Percentiles rank a stretch among this genome's conserved stretches.
Conservation (phyloP, 2,888 invertebrate species). For the Lasioglossum pauxillum region DNA sequence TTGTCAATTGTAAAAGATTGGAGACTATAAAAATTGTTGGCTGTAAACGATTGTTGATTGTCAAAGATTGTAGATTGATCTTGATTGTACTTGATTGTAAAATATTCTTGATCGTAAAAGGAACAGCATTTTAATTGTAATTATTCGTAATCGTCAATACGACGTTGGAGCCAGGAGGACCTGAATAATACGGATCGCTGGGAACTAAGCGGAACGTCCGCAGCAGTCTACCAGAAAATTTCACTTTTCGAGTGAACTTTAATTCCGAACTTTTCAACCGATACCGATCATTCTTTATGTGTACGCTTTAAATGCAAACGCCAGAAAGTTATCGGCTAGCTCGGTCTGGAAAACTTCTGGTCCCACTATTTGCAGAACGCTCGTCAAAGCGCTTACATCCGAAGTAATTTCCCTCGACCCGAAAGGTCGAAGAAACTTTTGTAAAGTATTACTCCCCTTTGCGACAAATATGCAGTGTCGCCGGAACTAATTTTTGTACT, state of each 20-base stretch:
- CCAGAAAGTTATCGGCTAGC: conserved; percentile 38
- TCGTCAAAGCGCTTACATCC: conserved; percentile 30
- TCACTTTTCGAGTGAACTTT: not conserved
- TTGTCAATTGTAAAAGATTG: too few species aligned
- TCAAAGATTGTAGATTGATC: too few species aligned
- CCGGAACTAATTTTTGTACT: conserved; percentile 20
- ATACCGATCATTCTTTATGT: conserved; percentile 53
- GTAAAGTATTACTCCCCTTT: conserved; percentile 37
- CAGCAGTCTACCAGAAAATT: not conserved
- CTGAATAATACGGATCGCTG: not conserved
- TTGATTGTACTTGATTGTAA: too few species aligned
- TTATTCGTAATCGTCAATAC: too few species aligned
- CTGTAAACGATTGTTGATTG: too few species aligned
- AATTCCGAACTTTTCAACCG: conserved; percentile 40
- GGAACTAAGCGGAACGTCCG: not conserved
- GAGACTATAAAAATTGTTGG: too few species aligned
- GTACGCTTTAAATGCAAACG: conserved; percentile 55
- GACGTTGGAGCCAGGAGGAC: too few species aligned
- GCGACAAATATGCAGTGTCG: conserved; percentile 49
- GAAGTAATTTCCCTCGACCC: conserved; percentile 33
- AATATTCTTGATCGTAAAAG: too few species aligned
- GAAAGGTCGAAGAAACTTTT: conserved; percentile 33
- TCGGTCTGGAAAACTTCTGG: not conserved
- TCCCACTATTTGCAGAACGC: conserved; percentile 44
- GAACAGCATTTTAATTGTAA: too few species aligned